phyloP scores from a whole-genome alignment of 1,140 invertebrate species.

The Zaprionus taronus region DNA sequence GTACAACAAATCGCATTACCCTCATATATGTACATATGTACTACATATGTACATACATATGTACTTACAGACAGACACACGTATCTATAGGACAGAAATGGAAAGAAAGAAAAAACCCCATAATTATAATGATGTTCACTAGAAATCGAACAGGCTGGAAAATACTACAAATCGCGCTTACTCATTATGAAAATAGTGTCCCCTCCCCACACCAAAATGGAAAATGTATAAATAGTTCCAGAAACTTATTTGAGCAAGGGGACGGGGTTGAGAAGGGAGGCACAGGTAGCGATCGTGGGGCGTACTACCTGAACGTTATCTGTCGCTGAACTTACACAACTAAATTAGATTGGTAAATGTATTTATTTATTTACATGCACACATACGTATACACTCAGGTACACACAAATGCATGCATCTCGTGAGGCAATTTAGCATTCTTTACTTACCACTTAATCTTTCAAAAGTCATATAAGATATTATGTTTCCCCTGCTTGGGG shows the following conservation, averaged over 20 bases:
- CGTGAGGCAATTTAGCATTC: conserved; percentile 22
- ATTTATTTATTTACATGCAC: conserved; percentile 16
- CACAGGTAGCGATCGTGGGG: background rate
- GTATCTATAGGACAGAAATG: conserved; percentile 5
- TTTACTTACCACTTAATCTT: conserved; percentile 83
- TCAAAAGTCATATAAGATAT: conserved; percentile 85
- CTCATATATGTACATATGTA: background rate
- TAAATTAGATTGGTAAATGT: conserved; percentile 13
- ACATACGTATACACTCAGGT: background rate
- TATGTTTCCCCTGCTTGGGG: conserved; percentile 82
- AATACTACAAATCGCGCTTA: conserved; percentile 24
- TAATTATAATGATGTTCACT: conserved; percentile 27
- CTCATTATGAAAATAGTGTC: conserved; percentile 6
- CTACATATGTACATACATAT: too few species aligned
- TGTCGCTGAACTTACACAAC: conserved; percentile 27
- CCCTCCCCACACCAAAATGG: background rate
- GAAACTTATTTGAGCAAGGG: background rate
- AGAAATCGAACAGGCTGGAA: conserved; percentile 18
- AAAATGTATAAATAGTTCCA: conserved; percentile 29
- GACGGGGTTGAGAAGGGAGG: background rate
- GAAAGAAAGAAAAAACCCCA: conserved; percentile 17
- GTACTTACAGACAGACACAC: background rate
- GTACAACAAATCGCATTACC: conserved; percentile 25
- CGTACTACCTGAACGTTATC: conserved; percentile 14
- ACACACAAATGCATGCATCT: conserved; percentile 8